Conservation (phyloP, 2,113 vertebrate species). For the Pao palembangensis region DNA sequence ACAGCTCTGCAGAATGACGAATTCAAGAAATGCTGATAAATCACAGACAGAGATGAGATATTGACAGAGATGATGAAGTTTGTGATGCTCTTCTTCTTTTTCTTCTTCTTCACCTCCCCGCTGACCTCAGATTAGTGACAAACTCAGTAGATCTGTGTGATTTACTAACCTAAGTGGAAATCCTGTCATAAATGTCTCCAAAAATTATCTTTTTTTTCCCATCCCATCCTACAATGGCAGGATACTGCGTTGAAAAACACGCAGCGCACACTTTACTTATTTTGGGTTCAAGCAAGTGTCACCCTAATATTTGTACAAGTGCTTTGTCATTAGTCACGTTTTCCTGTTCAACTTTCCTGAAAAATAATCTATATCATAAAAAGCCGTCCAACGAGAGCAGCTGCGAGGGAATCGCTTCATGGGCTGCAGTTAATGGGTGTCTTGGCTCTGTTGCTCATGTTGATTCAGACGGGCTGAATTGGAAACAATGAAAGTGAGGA, state of each 20-base stretch:
- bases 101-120: no score
- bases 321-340: slow-evolving; percentile 46
- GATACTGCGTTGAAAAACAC: slow-evolving; percentile 61
- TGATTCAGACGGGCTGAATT: not conserved
- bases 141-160: not conserved
- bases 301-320: slow-evolving; percentile 59
- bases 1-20: slow-evolving; percentile 13
- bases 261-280: slow-evolving; percentile 61
- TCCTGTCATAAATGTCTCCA: not conserved
- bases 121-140: not conserved
- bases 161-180: not conserved
- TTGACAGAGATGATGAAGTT: slow-evolving; percentile 17
- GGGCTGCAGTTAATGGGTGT: not conserved
- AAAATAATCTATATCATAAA: slow-evolving; percentile 24
- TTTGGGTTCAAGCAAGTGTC: slow-evolving; percentile 62
- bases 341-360: slow-evolving; percentile 50
- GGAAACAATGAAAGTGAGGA: not conserved
- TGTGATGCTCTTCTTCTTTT: no score
- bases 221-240: slow-evolving; percentile 61
- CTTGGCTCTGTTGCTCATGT: not conserved
- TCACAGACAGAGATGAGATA: slow-evolving; percentile 37
- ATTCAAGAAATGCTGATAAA: slow-evolving; percentile 27
- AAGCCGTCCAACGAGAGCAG: no score
- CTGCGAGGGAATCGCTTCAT: not conserved
- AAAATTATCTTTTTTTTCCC: slow-evolving; percentile 16